These are phyloP conservation scores for Laterallus jamaicensis DNA, from an alignment of 2,113 vertebrate genomes.

Conservation along the genomic window DNA sequence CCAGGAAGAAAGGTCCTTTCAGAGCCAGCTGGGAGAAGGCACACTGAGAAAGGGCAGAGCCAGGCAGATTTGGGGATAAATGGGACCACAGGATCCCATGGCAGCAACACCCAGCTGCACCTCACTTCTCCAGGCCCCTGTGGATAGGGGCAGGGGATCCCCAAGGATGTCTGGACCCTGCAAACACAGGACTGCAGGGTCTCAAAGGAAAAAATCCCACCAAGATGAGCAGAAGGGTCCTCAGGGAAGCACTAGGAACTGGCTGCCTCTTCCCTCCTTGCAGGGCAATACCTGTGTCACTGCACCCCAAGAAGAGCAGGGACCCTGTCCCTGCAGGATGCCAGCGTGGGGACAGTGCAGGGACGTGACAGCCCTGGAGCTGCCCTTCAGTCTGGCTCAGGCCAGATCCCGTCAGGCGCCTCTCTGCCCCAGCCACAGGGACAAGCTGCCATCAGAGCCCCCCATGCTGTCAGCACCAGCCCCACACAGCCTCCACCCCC, in stretches of 20 bases:
- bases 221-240: background rate
- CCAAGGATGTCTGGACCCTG: background rate
- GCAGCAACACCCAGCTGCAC: background rate
- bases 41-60: constrained; percentile 1
- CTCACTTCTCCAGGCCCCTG: fast-evolving
- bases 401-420: background rate
- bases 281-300: background rate
- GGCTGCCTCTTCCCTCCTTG: background rate
- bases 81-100: fast-evolving
- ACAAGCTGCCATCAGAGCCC: background rate
- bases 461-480: background rate
- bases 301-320: fast-evolving
- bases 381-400: fast-evolving
- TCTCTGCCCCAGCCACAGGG: fast-evolving
- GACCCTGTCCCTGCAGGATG: background rate
- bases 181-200: background rate
- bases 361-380: background rate
- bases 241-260: background rate
- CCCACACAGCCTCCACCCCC: background rate
- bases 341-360: background rate
- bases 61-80: background rate
- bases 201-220: background rate
- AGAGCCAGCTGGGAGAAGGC: background rate
- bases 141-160: background rate
- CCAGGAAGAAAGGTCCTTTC: constrained; percentile 19